phyloP scores from a whole-genome alignment of 2,888 invertebrate species.

The Metopia argyrocephala region DNA sequence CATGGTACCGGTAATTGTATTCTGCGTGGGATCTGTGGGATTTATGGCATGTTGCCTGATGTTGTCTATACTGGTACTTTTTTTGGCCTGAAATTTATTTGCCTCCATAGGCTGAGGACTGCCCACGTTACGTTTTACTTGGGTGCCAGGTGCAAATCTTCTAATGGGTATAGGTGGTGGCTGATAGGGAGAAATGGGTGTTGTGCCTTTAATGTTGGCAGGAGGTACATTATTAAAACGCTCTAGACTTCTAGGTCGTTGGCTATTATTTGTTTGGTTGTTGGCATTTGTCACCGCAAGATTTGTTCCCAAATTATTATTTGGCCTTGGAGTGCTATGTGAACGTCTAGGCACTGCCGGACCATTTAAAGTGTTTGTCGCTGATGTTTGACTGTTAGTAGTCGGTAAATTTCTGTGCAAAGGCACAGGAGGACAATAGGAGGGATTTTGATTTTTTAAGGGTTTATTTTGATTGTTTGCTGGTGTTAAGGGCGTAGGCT shows the following conservation, averaged over 20 bases:
- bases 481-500: slow-evolving; percentile 2
- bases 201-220: slow-evolving; percentile 39
- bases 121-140: slow-evolving; percentile 62
- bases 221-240: slow-evolving; percentile 73
- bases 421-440: slow-evolving; percentile 70
- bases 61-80: slow-evolving; percentile 74
- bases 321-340: slow-evolving; percentile 76
- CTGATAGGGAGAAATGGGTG: slow-evolving; percentile 66
- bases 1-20: slow-evolving; percentile 68
- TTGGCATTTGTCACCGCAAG: slow-evolving; percentile 1
- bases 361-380: slow-evolving; percentile 34
- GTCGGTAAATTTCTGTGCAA: slow-evolving; percentile 68
- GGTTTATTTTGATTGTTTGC: slow-evolving; percentile 13
- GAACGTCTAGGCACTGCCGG: slow-evolving; percentile 76
- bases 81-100: slow-evolving; percentile 68
- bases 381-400: background rate
- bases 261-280: slow-evolving; percentile 51
- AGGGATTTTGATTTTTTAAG: background rate
- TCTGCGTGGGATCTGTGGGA: slow-evolving; percentile 1
- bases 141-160: slow-evolving; percentile 69
- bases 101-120: slow-evolving; percentile 67
- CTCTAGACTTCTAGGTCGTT: slow-evolving; percentile 77
- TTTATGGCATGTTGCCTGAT: slow-evolving; percentile 67
- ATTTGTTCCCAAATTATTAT: slow-evolving; percentile 42
- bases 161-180: slow-evolving; percentile 76